Conservation (phyloP, 64 coral and sea anemone species). For the Hydrozoanthus tunicans region DNA sequence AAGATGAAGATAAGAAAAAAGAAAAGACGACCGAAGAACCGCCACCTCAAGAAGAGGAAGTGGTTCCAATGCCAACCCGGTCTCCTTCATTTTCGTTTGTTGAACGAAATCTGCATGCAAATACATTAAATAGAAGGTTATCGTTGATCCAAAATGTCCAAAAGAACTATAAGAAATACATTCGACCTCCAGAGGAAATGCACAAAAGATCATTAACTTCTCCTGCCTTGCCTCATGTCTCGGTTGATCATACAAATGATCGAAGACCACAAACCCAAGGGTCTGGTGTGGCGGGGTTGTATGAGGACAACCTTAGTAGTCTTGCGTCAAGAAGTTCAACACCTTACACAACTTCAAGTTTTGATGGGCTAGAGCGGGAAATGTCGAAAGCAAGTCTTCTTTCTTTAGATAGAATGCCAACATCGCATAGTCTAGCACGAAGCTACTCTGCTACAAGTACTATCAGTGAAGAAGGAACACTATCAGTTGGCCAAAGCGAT, state of each 20-base stretch:
- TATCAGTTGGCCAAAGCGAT: neutral
- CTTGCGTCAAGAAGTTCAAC: conserved; percentile 1
- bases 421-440: neutral
- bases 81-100: conserved; percentile 34
- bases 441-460: neutral
- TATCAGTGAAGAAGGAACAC: neutral
- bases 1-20: neutral
- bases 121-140: conserved; percentile 15
- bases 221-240: neutral
- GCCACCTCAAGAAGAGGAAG: neutral
- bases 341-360: conserved; percentile 2
- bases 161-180: conserved; percentile 46
- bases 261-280: neutral
- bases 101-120: conserved; percentile 28
- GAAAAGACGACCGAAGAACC: neutral
- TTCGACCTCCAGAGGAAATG: conserved; percentile 33
- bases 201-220: conserved; percentile 4
- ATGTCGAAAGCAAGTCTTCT: conserved; percentile 32
- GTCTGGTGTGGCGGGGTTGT: neutral
- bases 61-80: neutral
- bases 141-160: conserved; percentile 49
- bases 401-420: neutral
- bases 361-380: conserved; percentile 12
- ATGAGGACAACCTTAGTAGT: neutral
- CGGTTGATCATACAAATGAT: neutral